Evolutionary conservation across 2,797 vertebrate genomes (phyloP), one percentile per base, ranked within the genome.

Genomic region (Oophaga sylvatica): DNA sequence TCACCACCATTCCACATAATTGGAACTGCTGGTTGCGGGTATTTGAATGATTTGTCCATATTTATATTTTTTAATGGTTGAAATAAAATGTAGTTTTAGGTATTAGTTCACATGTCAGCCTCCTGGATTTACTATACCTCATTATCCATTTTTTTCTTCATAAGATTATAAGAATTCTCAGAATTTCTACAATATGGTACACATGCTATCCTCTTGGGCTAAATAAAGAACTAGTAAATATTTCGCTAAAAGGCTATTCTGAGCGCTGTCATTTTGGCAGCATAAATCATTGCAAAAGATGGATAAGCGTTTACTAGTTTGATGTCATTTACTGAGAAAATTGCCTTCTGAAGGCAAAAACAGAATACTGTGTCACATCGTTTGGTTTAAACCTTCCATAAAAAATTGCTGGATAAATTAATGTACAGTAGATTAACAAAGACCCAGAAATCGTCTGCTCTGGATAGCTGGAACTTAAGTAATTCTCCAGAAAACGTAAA

Each of bases 291-390:
- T 79, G 77, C 31, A 60, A 71, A 80, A 86, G 48, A 70, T 60
- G 73, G 76, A 80, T 80, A 80, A 80, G 65, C 6, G 12, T 59
- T 63, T 65, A 86, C 71, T 70, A 70, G 65, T 59, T 86, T 80
- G 78, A 80, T 45, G 78, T 60, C 77, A 71, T 70, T 80, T 80
- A 9, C 84, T 60, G 48, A 67, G 77, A 71, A 86, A 80, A 86
- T 80, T 45, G 65, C 77, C 56, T 31, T 65, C 20, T n/a, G 76
- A 56, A 57, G 53, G 12, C 53, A 56, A 48, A 65, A 83, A 83
- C 65, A 85, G 77, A 85, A 63, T 65, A 1, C 57, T 1, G 22
- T 75, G 19, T 41, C 26, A 78, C 31, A 78, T 22, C 20, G 26
- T 26, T 45, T 56, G 60, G 13, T 62, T 67, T 20, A 56, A 60